Conservation (phyloP, 2,797 vertebrate species). For the Xyrichtys novacula region DNA sequence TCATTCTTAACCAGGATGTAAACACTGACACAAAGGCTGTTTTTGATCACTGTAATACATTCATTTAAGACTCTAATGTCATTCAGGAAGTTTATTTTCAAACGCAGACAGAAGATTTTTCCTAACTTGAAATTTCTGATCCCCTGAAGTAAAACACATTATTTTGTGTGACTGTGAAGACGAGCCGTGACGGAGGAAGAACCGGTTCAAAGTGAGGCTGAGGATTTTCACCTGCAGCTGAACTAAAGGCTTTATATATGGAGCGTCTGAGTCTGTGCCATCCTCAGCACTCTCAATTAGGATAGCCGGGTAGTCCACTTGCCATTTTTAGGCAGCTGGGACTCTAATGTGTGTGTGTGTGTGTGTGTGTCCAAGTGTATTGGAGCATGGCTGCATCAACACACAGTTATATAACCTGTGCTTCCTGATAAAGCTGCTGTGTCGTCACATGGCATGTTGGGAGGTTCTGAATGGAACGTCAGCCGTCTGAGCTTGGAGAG, state of each 20-base stretch:
- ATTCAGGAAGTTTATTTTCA: no score
- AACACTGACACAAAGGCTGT: no score
- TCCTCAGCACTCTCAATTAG: conserved; percentile 44
- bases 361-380: conserved; percentile 13
- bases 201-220: conserved; percentile 28
- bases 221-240: not conserved
- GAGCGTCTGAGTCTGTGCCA: conserved; percentile 45
- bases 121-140: no score
- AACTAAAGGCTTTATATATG: conserved; percentile 28
- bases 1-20: not conserved
- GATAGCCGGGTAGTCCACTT: conserved; percentile 33
- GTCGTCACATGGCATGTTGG: conserved; percentile 2
- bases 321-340: conserved; percentile 60
- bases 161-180: no score
- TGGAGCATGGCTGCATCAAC: conserved; percentile 4
- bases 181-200: no score
- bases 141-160: no score
- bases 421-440: conserved; percentile 20
- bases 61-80: no score
- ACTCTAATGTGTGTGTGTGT: conserved; percentile 20
- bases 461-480: not conserved
- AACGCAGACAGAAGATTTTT: no score
- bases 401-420: conserved; percentile 48
- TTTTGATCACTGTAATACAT: no score
- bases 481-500: not conserved